phyloP scores from a whole-genome alignment of 2,888 invertebrate species.

The Neoascia interrupta region DNA sequence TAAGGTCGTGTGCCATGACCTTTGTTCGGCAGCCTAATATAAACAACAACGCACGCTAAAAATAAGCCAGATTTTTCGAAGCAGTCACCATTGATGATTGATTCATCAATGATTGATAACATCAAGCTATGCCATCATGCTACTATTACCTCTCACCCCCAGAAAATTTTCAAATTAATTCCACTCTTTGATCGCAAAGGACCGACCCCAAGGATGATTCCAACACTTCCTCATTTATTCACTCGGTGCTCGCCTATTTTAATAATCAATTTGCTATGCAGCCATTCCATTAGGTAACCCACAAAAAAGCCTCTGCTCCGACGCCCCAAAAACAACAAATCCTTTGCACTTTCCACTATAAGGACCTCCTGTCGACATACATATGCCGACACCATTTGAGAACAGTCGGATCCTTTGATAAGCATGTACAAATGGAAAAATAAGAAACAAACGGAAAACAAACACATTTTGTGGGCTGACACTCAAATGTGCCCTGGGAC shows the following conservation, averaged over 20 bases:
- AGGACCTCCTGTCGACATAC: neutral
- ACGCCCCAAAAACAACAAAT: too few species aligned
- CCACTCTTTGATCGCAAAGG: neutral
- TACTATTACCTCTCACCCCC: too few species aligned
- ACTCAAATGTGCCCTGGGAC: conserved; percentile 31
- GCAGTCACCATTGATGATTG: too few species aligned
- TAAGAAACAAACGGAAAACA: conserved; percentile 33
- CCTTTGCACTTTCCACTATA: conserved; percentile 1
- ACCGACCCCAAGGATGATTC: neutral
- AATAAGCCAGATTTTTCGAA: too few species aligned
- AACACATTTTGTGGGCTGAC: conserved; percentile 43
- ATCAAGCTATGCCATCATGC: too few species aligned
- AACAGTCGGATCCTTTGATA: conserved; percentile 39
- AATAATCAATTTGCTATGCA: conserved; percentile 30
- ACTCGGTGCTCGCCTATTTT: too few species aligned
- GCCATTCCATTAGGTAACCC: conserved; percentile 23
- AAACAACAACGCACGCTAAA: too few species aligned
- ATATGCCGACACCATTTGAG: conserved; percentile 8
- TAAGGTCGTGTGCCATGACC: too few species aligned
- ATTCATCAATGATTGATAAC: too few species aligned
- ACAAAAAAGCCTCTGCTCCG: too few species aligned
- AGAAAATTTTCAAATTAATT: neutral
- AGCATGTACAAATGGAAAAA: conserved; percentile 30
- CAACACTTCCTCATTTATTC: conserved; percentile 2
- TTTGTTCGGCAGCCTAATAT: too few species aligned